Percentiles rank a stretch among this genome's conserved stretches.
Evolutionary conservation across 2,888 invertebrate genomes (phyloP).

Genomic region (Drosophila mulleri): DNA sequence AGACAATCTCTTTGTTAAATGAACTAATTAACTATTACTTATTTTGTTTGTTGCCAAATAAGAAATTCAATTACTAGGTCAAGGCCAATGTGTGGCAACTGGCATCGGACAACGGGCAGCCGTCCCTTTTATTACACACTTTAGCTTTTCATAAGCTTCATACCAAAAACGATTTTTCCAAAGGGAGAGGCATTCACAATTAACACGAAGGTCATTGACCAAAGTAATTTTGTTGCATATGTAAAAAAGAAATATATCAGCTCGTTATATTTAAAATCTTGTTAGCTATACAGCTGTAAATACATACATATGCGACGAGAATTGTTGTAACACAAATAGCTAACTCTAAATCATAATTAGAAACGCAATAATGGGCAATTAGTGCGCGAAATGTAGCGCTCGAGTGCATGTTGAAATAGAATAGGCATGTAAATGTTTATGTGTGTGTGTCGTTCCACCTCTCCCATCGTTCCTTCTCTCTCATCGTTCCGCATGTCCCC

Average conservation of each 20-base stretch:
- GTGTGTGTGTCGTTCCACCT: conserved; percentile 2
- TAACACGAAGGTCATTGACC: conserved; percentile 70
- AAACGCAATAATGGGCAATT: conserved; percentile 69
- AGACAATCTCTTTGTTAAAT: conserved; percentile 46
- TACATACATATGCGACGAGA: conserved; percentile 49
- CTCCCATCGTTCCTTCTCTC: not conserved
- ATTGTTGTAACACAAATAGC: conserved; percentile 50
- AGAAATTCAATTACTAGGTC: conserved; percentile 63
- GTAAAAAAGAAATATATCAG: conserved; percentile 10
- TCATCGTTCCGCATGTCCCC: conserved; percentile 1
- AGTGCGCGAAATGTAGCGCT: conserved; percentile 59
- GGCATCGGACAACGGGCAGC: conserved; percentile 6
- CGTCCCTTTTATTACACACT: conserved; percentile 49
- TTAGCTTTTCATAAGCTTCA: conserved; percentile 15
- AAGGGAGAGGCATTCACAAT: conserved; percentile 30
- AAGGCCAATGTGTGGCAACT: conserved; percentile 50
- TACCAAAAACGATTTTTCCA: conserved; percentile 25
- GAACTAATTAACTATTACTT: conserved; percentile 27
- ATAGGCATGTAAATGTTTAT: conserved; percentile 70
- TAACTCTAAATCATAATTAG: conserved; percentile 44
- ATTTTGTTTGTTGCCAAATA: conserved; percentile 34
- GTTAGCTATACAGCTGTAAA: conserved; percentile 1
- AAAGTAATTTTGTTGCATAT: conserved; percentile 19
- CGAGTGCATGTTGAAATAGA: conserved; percentile 72
- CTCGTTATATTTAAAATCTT: conserved; percentile 23